phyloP scores from a whole-genome alignment of 2,888 invertebrate genomes.

The Xylophagus ater region DNA sequence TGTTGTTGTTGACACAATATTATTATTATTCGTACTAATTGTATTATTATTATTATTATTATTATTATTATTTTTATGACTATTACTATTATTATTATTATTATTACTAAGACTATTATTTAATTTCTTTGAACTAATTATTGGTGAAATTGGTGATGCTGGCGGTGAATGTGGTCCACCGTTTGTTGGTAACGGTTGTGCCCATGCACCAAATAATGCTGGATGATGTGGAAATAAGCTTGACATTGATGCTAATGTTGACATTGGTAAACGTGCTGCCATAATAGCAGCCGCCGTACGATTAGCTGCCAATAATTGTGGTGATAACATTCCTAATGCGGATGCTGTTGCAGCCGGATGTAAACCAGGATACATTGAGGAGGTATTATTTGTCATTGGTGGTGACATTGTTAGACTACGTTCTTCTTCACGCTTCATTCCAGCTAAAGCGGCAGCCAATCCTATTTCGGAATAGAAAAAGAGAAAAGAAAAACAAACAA shows the following conservation, averaged over 20 bases:
- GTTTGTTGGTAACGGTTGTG: conserved; percentile 20
- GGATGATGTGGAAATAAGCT: conserved; percentile 37
- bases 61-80: conserved; percentile 19
- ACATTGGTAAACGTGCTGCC: conserved; percentile 36
- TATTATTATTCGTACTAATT: conserved; percentile 17
- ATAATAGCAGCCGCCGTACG: conserved; percentile 38
- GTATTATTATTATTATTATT: conserved; percentile 14
- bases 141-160: conserved; percentile 34
- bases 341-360: conserved; percentile 35
- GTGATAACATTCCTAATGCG: conserved; percentile 37
- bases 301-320: conserved; percentile 33
- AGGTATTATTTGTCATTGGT: conserved; percentile 34
- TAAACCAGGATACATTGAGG: conserved; percentile 31
- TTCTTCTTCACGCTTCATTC: conserved; percentile 37
- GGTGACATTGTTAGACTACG: conserved; percentile 34
- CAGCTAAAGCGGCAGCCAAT: conserved; percentile 37
- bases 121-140: conserved; percentile 16
- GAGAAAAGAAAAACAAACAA: too few species aligned
- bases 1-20: conserved; percentile 21
- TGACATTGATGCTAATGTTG: conserved; percentile 29
- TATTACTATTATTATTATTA: conserved; percentile 15
- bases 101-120: conserved; percentile 22
- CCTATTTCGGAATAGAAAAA: too few species aligned
- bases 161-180: conserved; percentile 34
- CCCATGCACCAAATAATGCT: conserved; percentile 34